Evolutionary conservation across 2,113 vertebrate genomes (phyloP).

Genomic region (Pituophis catenifer): DNA sequence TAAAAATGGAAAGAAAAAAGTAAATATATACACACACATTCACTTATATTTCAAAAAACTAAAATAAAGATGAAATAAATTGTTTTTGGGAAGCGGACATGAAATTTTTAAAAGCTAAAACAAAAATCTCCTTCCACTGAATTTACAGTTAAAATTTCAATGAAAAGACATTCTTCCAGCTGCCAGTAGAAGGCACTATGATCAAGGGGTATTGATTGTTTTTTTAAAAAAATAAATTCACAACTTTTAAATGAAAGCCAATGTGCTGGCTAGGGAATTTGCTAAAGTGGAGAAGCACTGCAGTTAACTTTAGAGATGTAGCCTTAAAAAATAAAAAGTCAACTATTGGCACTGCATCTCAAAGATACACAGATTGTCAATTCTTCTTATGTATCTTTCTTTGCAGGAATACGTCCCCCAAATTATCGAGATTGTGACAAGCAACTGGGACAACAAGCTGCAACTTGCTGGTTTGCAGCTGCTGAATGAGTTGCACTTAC

Average conservation of each 20-base stretch:
- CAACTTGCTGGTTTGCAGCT: constrained; percentile 51
- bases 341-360: not conserved
- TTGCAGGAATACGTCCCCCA: constrained; percentile 58
- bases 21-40: not conserved
- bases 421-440: constrained; percentile 53
- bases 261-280: not conserved
- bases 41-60: not conserved
- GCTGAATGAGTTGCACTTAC: constrained; percentile 55
- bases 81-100: not conserved
- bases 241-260: not conserved
- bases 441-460: constrained; percentile 50
- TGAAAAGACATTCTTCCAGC: not conserved
- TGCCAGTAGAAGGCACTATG: not conserved
- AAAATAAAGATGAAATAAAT: not conserved
- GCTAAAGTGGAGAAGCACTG: not conserved
- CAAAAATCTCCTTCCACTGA: not conserved
- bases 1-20: not conserved
- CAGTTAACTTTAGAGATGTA: not conserved
- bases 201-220: not conserved
- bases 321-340: not conserved
- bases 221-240: not conserved
- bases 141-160: not conserved
- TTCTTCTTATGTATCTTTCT: not conserved
- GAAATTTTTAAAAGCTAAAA: not conserved
- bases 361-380: not conserved